Base-by-base conservation (phyloP, 2,797 vertebrate species). In the Phoeniculus purpureus region DNA sequence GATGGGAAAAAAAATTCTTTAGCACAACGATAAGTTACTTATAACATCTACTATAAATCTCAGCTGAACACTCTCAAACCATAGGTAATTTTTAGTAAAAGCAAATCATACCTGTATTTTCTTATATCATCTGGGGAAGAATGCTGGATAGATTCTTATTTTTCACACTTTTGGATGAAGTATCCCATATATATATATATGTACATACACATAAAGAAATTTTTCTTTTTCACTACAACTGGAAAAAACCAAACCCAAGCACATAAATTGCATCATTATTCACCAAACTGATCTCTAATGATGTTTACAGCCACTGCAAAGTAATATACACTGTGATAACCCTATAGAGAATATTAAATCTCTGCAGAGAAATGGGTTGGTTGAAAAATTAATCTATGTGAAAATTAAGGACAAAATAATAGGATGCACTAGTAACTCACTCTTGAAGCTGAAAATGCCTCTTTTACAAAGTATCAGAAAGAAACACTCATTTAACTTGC, bases 151-250 rank as follows among this genome's bases (percentile, higher is more conserved):
- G 43, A 81, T 81, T 84, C 55, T 94, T 91, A 85, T 75, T 92
- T 81, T 94, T 34, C 74, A 27, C 32, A 70, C 14, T 75, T 77
- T 67, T 91, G 81, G 79, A 81, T 84, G 79, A 94, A 67, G 77
- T 6, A 68, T 81, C 67, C 32, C 83, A 92, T 58, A 94, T 96
- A 92, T 95, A 91, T 77, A 91, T 70, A 62, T 47, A 43, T 94
- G 15, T 40, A 40, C 15, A 40, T 40, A 40, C n/a, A n/a, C n/a
- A n/a, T n/a, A n/a, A 40, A n/a, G 40, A 40, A 40, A 40, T 10
- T 40, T 15, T 40, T 40, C 40, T 40, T 10, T 40, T 40, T 40
- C 40, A 10, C 40, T 15, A 40, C 10, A 10, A 40, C 40, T 40
- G 40, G 40, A 15, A 40, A 40, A 40, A 40, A 40, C 10, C 18